Conservation (phyloP, 2,888 invertebrate genomes). For the Laspeyria flexula region DNA sequence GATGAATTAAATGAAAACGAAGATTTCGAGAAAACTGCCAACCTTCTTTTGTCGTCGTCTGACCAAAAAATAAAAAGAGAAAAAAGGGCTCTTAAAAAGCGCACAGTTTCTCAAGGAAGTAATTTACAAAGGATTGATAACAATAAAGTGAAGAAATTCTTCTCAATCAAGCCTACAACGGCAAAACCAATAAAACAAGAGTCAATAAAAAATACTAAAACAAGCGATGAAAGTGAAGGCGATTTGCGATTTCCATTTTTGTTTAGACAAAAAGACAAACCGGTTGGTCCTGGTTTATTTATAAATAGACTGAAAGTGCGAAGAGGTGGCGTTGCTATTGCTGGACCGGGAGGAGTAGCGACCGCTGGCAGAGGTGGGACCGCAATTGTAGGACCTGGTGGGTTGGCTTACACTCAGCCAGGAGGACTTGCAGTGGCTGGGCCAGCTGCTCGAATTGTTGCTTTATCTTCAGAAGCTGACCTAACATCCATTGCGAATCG, state of each 20-base stretch:
- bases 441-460: conserved; percentile 89
- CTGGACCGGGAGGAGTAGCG: conserved; percentile 93
- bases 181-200: conserved; percentile 58
- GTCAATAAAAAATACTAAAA: conserved; percentile 55
- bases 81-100: conserved; percentile 67
- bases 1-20: conserved; percentile 13
- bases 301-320: conserved; percentile 89
- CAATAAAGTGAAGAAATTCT: conserved; percentile 60
- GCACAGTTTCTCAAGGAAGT: conserved; percentile 56
- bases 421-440: conserved; percentile 92
- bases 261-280: conserved; percentile 66
- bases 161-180: conserved; percentile 50
- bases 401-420: conserved; percentile 91
- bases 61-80: conserved; percentile 49
- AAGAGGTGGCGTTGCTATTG: conserved; percentile 92
- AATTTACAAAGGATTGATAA: conserved; percentile 52
- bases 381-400: conserved; percentile 92
- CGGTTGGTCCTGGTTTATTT: conserved; percentile 87
- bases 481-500: conserved; percentile 82
- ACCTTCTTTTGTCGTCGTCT: conserved; percentile 21
- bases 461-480: conserved; percentile 87
- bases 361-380: conserved; percentile 93
- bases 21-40: conserved; percentile 16
- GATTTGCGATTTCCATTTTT: conserved; percentile 63
- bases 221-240: conserved; percentile 48